Conservation (phyloP, 2,888 invertebrate genomes). For the Cosmopolites sordidus region DNA sequence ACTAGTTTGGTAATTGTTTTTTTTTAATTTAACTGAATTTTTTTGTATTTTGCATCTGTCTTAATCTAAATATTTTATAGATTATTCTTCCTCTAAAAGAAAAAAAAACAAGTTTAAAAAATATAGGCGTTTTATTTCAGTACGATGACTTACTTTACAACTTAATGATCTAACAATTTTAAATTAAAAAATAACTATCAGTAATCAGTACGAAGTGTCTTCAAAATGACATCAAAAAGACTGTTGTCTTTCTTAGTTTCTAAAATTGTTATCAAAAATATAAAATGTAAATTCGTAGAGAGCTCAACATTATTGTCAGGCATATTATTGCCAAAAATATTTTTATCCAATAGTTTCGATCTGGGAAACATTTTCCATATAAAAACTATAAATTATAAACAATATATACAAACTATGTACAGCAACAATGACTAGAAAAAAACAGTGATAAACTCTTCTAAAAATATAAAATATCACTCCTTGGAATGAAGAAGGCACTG, state of each 20-base stretch:
- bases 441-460: constrained; percentile 42
- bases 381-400: constrained; percentile 39
- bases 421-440: constrained; percentile 45
- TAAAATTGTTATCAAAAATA: constrained; percentile 5
- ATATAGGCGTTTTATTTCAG: constrained; percentile 14
- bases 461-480: constrained; percentile 36
- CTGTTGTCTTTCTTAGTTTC: not conserved
- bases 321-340: constrained; percentile 13
- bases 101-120: too few relatives aligned
- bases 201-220: constrained; percentile 17
- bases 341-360: not conserved
- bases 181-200: constrained; percentile 13
- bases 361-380: constrained; percentile 8
- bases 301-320: constrained; percentile 4
- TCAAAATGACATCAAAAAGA: not conserved
- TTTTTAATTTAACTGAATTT: constrained; percentile 5
- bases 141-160: constrained; percentile 16
- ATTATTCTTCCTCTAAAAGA: constrained; percentile 1
- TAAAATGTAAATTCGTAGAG: constrained; percentile 5
- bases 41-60: not conserved
- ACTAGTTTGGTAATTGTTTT: constrained; percentile 7
- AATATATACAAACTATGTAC: constrained; percentile 41
- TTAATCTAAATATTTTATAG: not conserved
- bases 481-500: constrained; percentile 46
- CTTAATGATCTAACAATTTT: constrained; percentile 12